Evolutionary conservation across 2,888 invertebrate genomes (phyloP), one percentile per base, ranked within the genome.

Genomic region (Hybos culiciformis): DNA sequence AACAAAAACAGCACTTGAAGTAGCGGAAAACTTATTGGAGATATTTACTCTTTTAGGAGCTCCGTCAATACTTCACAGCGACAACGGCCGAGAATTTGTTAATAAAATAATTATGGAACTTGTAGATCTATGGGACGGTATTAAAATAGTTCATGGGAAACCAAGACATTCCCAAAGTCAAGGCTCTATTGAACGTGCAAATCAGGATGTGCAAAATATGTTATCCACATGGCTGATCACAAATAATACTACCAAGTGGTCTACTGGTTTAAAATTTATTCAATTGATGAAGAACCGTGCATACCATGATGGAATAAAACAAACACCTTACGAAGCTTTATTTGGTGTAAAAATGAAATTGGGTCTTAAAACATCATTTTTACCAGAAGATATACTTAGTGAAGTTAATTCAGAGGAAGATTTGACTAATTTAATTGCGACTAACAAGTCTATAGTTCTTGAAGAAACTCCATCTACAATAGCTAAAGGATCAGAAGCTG

Each of bases 281-380:
- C 63, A 66, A 47, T 50, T 60, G 33, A 58, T 56, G 57, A 66
- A 66, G 52, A 67, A 67, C 46, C 50, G 53, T 47, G 55, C 58
- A n/a, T 45, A 50, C 46, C 61, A 66, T 50, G 18, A 47, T 20
- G 63, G 58, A 29, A 64, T 65, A 29, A 56, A 56, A 21, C 48
- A 51, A 42, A 54, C 50, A 39, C 59, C 60, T 17, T 61, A 61
- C 46, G 52, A 60, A 53, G 61, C 61, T 5, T 53, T 61, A 54
- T 61, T 63, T 52, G 59, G 59, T 9, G 42, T 34, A 32, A 44
- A 42, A 42, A 44, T 48, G 44, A 53, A 47, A 50, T 11, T 19
- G 5, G 43, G 43, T 29, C 14, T 43, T 12, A 18, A 14, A 37
- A 36, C 23, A 23, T 23, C 23, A 23, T 23, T 23, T 31, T 31